Evolutionary conservation across 2,113 vertebrate species (phyloP), one percentile per base, ranked within the genome.

Genomic region (Oplegnathus fasciatus): DNA sequence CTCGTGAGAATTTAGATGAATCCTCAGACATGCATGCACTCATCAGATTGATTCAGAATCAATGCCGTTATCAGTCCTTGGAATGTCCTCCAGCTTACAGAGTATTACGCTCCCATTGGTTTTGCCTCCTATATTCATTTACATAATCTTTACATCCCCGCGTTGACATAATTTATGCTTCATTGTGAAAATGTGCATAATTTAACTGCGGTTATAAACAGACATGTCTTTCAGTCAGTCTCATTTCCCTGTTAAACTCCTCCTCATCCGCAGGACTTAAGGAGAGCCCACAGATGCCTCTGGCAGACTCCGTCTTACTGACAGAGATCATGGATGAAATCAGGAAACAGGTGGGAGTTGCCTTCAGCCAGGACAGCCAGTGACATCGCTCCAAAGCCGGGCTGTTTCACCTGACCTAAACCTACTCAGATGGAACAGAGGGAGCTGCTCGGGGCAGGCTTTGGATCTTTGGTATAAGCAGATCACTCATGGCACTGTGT

Each of bases 301-400:
- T 96, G 93, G 89, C 82, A 0, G 95, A 96, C 15, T 97, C 95
- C 18, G 87, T 95, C 88, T 88, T 94, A 68, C 80, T 97, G 82
- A 94, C 94, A 1, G 94, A 94, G 75, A 95, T 96, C 82, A 90
- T 96, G 76, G 95, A 97, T 61, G 95, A 97, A 86, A 94, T 90
- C 78, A 92, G 94, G 75, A 93, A 86, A 37, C 91, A 94, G 82
- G 88, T 96, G 48, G 95, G 96, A 37, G 92, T 96, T 34, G 82
- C 88, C 69, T 96, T 94, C 11, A 80, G 32, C 48, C 92, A 95
- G 85, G 96, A 97, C 86, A 89, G 84, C 82, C 80, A 89, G 67
- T 92, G 82, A 94, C 71, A 74, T 87, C 72, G 24, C 61, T 81
- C 30, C 22, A 22, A 85, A 79, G 82, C 62, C n/a, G 26, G 42